phyloP scores from a whole-genome alignment of 2,888 invertebrate species.

The Parnassius apollo region DNA sequence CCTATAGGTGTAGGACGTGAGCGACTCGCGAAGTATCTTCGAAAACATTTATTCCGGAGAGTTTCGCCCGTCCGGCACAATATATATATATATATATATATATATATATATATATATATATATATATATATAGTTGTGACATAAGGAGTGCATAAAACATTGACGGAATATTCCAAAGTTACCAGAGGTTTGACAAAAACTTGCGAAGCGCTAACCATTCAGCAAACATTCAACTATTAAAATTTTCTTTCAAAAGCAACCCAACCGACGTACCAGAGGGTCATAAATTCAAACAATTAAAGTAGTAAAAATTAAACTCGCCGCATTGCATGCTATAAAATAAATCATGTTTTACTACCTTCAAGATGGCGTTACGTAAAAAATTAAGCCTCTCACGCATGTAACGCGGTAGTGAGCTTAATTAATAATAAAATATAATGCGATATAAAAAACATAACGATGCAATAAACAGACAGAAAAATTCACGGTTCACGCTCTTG shows the following conservation, averaged over 20 bases:
- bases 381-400: constrained; percentile 37
- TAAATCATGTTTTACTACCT: constrained; percentile 28
- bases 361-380: constrained; percentile 30
- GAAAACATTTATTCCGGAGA: too few relatives aligned
- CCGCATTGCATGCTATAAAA: constrained; percentile 12
- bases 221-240: not conserved
- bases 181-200: too few relatives aligned
- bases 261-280: not conserved
- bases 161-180: too few relatives aligned
- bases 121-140: too few relatives aligned
- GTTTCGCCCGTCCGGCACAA: too few relatives aligned
- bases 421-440: constrained; percentile 18
- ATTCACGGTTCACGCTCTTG: constrained; percentile 11
- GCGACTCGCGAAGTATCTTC: too few relatives aligned
- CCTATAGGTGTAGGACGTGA: too few relatives aligned
- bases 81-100: too few relatives aligned
- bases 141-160: too few relatives aligned
- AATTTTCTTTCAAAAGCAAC: not conserved
- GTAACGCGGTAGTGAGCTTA: constrained; percentile 14
- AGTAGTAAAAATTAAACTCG: constrained; percentile 11
- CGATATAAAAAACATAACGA: constrained; percentile 6
- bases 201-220: not conserved
- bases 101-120: too few relatives aligned
- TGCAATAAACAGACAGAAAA: not conserved
- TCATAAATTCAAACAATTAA: constrained; percentile 15